These are phyloP conservation scores for Hetaerina americana DNA, from an alignment of 1,140 invertebrate genomes.

Conservation along the genomic window DNA sequence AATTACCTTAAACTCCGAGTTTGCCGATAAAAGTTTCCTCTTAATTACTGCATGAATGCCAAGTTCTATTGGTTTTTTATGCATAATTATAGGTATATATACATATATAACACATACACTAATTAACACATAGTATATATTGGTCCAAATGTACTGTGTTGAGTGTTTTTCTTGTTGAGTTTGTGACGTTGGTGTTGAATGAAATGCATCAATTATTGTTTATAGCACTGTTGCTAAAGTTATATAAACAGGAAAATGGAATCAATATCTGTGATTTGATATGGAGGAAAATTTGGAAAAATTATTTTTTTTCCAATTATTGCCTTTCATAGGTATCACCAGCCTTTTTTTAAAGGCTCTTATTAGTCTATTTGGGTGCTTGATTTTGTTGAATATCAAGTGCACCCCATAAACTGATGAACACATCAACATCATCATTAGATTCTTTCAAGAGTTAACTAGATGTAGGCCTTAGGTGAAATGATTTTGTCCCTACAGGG, in stretches of 20 bases:
- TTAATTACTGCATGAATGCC: background rate
- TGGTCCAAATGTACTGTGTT: background rate
- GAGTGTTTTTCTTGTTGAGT: background rate
- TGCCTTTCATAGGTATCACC: background rate
- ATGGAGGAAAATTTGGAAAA: background rate
- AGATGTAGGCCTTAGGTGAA: background rate
- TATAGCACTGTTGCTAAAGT: background rate
- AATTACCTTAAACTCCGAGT: background rate
- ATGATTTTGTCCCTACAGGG: background rate
- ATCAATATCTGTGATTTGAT: background rate
- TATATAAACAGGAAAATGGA: background rate
- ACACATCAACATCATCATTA: background rate
- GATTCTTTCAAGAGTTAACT: background rate
- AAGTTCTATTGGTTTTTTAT: slow-evolving; percentile 1
- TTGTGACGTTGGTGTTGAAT: background rate
- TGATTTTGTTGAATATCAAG: background rate
- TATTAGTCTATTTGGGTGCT: background rate
- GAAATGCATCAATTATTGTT: background rate
- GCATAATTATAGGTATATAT: slow-evolving; percentile 1
- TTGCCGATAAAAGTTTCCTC: background rate
- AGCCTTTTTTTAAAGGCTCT: background rate
- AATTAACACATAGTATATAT: background rate
- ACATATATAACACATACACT: background rate
- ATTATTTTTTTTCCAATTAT: background rate
- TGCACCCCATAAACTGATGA: background rate